Evolutionary conservation across 2,113 vertebrate species (phyloP), one percentile per base, ranked within the genome.

Genomic region (Glaucomys volans): DNA sequence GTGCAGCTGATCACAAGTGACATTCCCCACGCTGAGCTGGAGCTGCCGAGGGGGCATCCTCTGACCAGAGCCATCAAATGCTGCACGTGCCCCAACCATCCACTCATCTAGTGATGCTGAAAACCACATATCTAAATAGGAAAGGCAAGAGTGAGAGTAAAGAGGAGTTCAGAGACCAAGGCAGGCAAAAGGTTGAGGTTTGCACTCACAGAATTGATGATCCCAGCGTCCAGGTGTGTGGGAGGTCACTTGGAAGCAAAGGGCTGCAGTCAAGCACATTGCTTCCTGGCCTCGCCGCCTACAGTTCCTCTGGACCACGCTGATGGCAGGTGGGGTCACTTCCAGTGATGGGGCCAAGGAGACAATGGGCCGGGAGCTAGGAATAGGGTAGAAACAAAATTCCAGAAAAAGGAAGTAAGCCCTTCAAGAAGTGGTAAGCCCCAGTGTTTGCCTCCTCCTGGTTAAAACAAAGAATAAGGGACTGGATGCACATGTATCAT

Each of bases 251-350:
- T 74, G 98, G 98, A 99, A 99, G 98, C 99, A 99, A 97, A 99
- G 96, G 0, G 97, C 98, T 81, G 99, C 99, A 0, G 99, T 98
- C 14, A 99, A 98, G 90, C 99, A 99, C 69, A 99, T 98, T 0
- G 99, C 99, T 0, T 99, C 98, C 76, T 99, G 97, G 90, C 99
- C 98, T 0, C 98, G 95, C 0, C 99, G 98, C 47, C 96, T 98
- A 95, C 99, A 99, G 96, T 99, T 99, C 97, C 98, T 99, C 95
- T 98, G 99, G 28, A 99, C 99, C 91, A 99, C 99, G 0, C 99
- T 99, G 98, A 99, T 98, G 84, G 99, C 98, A 0, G 99, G 90
- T 0, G 99, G 99, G 91, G 98, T 99, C 97, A 99, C 99, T 2
- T 97, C 97, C 97, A 99, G 83, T 1, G 98, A 98, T 0, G 98